Percentiles rank a stretch among this genome's conserved stretches.
phyloP scores from a whole-genome alignment of 2,797 vertebrate species.

The Momotus momota region DNA sequence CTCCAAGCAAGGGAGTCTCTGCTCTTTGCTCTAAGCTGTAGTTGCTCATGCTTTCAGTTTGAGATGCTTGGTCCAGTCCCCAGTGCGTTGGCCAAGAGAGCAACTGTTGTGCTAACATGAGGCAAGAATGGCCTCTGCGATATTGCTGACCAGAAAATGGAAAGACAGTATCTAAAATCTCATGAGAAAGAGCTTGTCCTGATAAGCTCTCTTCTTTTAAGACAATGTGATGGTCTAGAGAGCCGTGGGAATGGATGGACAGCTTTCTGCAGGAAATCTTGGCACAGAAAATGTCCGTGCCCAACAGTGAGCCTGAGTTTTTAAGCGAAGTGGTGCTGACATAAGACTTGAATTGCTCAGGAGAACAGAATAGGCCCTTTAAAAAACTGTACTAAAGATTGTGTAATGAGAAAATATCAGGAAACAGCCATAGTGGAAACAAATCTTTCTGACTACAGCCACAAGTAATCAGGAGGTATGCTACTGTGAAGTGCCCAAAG shows the following conservation, averaged over 20 bases:
- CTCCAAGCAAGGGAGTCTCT: not conserved
- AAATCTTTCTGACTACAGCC: not conserved
- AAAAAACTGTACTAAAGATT: not conserved
- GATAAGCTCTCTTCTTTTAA: not conserved
- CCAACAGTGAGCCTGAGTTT: not conserved
- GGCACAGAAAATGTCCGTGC: not conserved
- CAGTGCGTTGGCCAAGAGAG: not conserved
- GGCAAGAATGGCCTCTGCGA: not conserved
- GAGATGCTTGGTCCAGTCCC: not conserved
- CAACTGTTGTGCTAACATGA: not conserved
- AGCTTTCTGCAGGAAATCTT: not conserved
- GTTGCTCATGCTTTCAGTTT: not conserved
- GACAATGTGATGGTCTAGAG: not conserved
- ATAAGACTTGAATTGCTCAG: not conserved
- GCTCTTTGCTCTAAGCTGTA: not conserved
- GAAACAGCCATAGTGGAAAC: fast-evolving
- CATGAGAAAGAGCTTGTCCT: not conserved
- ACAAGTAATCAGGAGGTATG: not conserved
- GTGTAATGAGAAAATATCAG: not conserved
- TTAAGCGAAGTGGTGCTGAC: not conserved
- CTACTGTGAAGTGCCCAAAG: not conserved
- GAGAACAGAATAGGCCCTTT: not conserved
- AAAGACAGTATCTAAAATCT: slow-evolving; percentile 5
- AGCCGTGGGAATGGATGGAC: not conserved
- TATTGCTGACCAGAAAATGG: not conserved